Evolutionary conservation across 2,113 vertebrate species (phyloP).

Genomic region (Xiphias gladius): DNA sequence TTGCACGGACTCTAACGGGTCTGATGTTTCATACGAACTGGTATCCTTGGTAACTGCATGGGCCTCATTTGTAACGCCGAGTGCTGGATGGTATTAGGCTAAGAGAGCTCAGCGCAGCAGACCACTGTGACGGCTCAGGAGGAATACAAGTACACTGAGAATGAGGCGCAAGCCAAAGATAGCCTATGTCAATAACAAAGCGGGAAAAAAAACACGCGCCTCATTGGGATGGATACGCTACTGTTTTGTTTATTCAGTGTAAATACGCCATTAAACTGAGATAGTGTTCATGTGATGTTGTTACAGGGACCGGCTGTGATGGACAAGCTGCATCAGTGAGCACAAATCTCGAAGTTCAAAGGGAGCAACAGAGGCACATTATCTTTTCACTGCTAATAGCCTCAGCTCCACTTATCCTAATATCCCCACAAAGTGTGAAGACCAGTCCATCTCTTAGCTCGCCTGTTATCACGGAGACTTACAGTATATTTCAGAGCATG

Average conservation of each 20-base stretch:
- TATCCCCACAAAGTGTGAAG: constrained; percentile 8
- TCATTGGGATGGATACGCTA: constrained; percentile 30
- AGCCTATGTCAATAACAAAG: constrained; percentile 17
- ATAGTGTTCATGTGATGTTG: neutral
- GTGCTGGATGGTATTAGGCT: constrained; percentile 72
- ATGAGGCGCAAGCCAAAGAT: constrained; percentile 18
- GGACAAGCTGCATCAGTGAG: constrained; percentile 15
- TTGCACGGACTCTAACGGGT: constrained; percentile 61
- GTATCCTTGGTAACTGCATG: constrained; percentile 85
- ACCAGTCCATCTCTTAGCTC: neutral
- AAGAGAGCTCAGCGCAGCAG: constrained; percentile 40
- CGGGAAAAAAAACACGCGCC: neutral
- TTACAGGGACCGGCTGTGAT: constrained; percentile 4
- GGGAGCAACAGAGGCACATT: constrained; percentile 21
- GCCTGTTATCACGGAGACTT: constrained; percentile 11
- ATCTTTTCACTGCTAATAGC: constrained; percentile 37
- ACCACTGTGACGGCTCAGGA: constrained; percentile 35
- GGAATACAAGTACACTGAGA: constrained; percentile 43
- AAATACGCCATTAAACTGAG: constrained; percentile 38
- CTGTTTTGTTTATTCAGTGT: constrained; percentile 13
- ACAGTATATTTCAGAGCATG: constrained; percentile 22
- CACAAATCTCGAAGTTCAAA: constrained; percentile 42
- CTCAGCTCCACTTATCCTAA: constrained; percentile 33
- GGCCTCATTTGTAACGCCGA: constrained; percentile 80
- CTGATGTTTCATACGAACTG: constrained; percentile 73